phyloP scores from a whole-genome alignment of 2,113 vertebrate species.

The Oreocharis arfaki region DNA sequence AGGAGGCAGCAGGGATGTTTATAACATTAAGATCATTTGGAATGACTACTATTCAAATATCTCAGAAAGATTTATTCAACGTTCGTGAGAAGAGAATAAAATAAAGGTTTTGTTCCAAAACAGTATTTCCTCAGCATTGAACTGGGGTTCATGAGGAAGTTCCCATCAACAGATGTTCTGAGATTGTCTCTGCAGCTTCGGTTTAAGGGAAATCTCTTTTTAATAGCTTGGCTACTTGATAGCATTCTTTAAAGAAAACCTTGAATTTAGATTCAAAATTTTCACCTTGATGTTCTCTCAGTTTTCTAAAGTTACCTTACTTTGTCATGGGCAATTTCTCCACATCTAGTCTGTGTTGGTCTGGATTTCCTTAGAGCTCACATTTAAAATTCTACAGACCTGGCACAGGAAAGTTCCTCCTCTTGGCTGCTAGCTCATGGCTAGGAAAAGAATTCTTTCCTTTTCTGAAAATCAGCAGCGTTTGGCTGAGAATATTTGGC shows the following conservation, averaged over 20 bases:
- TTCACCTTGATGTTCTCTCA: neutral
- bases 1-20: neutral
- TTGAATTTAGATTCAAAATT: neutral
- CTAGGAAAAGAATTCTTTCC: neutral
- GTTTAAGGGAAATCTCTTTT: neutral
- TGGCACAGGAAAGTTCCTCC: neutral
- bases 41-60: neutral
- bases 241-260: neutral
- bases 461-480: neutral
- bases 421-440: neutral
- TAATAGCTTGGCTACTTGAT: neutral
- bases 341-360: neutral
- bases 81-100: neutral
- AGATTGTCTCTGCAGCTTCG: neutral
- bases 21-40: rapidly evolving
- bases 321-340: neutral
- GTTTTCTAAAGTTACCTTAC: neutral
- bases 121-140: neutral
- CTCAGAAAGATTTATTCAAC: neutral
- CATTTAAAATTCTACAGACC: neutral
- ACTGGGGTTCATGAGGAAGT: neutral
- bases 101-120: neutral
- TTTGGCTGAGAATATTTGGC: neutral
- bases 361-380: neutral
- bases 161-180: neutral